A percentile compares a stretch with the other conserved stretches of the same genome.
Evolutionary conservation across 2,797 vertebrate genomes (phyloP).

Genomic region (Phaenicophaeus curvirostris): DNA sequence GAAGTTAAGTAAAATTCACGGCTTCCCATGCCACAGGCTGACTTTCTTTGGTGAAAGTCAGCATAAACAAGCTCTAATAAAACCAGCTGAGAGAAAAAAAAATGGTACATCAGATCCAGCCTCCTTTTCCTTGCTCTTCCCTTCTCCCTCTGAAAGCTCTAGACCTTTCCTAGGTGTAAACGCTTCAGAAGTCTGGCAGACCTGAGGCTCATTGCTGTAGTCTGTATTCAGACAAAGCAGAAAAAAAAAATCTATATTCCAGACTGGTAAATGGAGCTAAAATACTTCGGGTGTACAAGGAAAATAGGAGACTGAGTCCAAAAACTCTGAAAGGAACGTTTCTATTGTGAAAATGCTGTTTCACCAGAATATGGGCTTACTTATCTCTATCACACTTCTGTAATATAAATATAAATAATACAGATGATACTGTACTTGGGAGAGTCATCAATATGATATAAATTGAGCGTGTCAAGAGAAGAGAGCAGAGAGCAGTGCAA

Average conservation of each 20-base stretch:
- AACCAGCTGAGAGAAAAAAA: not conserved
- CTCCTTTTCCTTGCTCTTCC: not conserved
- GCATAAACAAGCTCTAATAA: not conserved
- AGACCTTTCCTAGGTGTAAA: not conserved
- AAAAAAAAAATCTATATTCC: not conserved
- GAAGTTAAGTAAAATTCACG: not conserved
- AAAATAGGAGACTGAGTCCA: not conserved
- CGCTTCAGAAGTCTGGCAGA: not conserved
- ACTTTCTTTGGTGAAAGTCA: not conserved
- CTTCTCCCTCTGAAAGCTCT: not conserved
- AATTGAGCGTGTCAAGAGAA: not conserved
- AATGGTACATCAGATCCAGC: accelerated
- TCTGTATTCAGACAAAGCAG: not conserved
- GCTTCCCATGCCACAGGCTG: not conserved
- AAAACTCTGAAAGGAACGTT: not conserved
- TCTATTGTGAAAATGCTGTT: not conserved
- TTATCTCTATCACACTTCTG: not conserved
- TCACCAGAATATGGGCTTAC: not conserved
- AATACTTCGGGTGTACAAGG: not conserved
- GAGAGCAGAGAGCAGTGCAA: not conserved
- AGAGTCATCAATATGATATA: not conserved
- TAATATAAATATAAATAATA: not conserved
- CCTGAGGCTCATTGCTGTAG: not conserved
- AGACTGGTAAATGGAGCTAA: not conserved
- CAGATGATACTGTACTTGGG: not conserved